phyloP scores from a whole-genome alignment of 2,888 invertebrate genomes.

The Bruchidius siliquastri region DNA sequence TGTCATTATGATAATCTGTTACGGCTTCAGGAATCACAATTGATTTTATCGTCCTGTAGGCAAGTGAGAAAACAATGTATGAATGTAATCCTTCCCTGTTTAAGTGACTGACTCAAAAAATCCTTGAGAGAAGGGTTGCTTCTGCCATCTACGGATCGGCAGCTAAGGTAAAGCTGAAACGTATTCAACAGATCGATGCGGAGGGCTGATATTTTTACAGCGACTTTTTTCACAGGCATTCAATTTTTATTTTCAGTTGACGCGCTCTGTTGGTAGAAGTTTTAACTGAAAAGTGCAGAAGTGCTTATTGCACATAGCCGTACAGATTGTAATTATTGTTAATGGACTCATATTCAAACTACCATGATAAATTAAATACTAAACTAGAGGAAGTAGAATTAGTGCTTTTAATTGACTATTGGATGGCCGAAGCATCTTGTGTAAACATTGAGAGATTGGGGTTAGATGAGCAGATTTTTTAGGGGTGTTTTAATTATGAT shows the following conservation, averaged over 20 bases:
- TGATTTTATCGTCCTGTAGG: too few relatives aligned
- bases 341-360: too few relatives aligned
- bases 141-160: constrained; percentile 36
- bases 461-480: too few relatives aligned
- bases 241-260: not conserved
- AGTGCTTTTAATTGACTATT: too few relatives aligned
- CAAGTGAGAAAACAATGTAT: too few relatives aligned
- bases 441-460: too few relatives aligned
- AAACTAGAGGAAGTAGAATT: too few relatives aligned
- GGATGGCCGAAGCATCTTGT: too few relatives aligned
- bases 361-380: too few relatives aligned
- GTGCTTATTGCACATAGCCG: not conserved
- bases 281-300: not conserved
- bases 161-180: constrained; percentile 19
- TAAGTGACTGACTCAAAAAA: not conserved
- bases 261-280: not conserved
- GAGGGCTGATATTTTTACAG: not conserved
- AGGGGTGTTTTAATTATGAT: too few relatives aligned
- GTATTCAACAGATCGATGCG: not conserved
- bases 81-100: not conserved
- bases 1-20: too few relatives aligned
- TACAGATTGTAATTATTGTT: not conserved
- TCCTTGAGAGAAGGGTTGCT: constrained; percentile 16
- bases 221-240: not conserved
- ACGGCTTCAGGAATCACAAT: too few relatives aligned